phyloP scores from a whole-genome alignment of 1,140 invertebrate genomes.

The Tetragonula clypearis region DNA sequence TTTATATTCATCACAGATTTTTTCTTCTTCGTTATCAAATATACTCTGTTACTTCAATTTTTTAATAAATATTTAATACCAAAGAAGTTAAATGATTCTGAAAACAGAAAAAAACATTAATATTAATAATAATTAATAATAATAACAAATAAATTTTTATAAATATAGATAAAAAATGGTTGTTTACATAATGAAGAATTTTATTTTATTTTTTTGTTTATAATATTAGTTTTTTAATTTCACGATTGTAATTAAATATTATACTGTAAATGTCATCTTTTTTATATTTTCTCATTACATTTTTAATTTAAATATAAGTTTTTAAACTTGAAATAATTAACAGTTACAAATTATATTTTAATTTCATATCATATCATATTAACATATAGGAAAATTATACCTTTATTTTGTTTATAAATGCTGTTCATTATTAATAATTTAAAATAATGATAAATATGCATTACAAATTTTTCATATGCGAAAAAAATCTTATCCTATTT shows the following conservation, averaged over 20 bases:
- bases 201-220: neutral
- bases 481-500: neutral
- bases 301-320: neutral
- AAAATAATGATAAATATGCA: constrained; percentile 12
- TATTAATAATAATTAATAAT: constrained; percentile 5
- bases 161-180: neutral
- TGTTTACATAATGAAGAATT: neutral
- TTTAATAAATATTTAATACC: constrained; percentile 53
- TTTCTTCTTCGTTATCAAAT: constrained; percentile 33
- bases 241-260: neutral
- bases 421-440: neutral
- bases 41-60: constrained; percentile 32
- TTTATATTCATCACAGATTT: constrained; percentile 46
- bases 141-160: neutral
- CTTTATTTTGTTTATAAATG: neutral
- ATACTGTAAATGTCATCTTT: neutral
- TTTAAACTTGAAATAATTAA: too few species aligned
- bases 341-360: neutral
- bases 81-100: constrained; percentile 59
- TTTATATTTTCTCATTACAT: neutral
- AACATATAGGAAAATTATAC: neutral
- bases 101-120: constrained; percentile 46
- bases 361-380: neutral
- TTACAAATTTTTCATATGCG: neutral
- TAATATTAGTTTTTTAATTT: neutral